Evolutionary conservation across 1,140 invertebrate species (phyloP), one percentile per base, ranked within the genome.

Genomic region (Nomia melanderi): DNA sequence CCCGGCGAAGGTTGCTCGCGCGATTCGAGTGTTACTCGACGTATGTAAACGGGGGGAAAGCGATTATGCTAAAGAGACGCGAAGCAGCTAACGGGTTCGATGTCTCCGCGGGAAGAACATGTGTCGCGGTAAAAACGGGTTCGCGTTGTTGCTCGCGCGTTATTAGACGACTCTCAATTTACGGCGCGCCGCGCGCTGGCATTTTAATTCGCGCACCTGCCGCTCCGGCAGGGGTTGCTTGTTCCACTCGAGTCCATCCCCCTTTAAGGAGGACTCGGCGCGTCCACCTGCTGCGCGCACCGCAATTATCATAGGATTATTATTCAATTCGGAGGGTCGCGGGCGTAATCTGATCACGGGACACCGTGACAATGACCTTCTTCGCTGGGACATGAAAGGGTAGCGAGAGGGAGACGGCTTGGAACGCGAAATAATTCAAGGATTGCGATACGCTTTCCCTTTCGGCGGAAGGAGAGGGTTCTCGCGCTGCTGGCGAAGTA

Each of bases 261-360:
- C n/a, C 36, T 59, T 67, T 23, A 17, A 75, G 33, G 36, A 77
- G 41, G 17, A 60, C 41, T 33, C 36, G 27, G n/a, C 0, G 20
- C 7, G 41, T 64, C n/a, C 73, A 76, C 74, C 56, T 77, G 74
- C 56, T 2, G 20, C 25, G 25, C 12, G 12, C 53, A 29, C 54
- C 29, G 57, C 31, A 31, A 69, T 76, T 67, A 75, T 75, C 63
- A 33, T 57, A 67, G 29, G 41, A 57, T 75, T 76, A 47, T 59
- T 44, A 76, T 59, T 69, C 29, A 76, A 39, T 74, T 41, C 9
- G 5, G 17, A 72, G 57, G 57, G 67, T 60, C n/a, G 31, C 25
- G 25, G 14, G 5, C 11, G 17, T 25, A 57, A 71, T 71, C 29
- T 62, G 56, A 71, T 71, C 9, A 23, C n/a, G 36, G 39, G 6